Conservation (phyloP, 1,140 invertebrate genomes). For the Drosophila virilis region DNA sequence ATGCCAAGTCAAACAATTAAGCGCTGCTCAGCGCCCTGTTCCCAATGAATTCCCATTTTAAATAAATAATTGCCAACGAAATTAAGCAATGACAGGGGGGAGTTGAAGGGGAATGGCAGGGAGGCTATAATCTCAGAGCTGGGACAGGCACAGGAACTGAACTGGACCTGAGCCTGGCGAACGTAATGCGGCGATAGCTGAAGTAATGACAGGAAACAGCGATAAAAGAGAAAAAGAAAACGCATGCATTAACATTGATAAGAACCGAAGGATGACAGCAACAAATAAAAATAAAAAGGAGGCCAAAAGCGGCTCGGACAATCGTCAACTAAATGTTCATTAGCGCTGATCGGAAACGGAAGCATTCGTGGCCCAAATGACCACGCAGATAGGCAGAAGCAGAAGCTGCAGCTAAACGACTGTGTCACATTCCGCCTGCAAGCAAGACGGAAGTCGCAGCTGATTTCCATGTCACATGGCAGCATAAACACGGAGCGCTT, state of each 20-base stretch:
- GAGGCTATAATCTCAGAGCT: slow-evolving; percentile 54
- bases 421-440: slow-evolving; percentile 15
- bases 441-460: slow-evolving; percentile 35
- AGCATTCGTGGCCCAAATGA: slow-evolving; percentile 49
- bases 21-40: slow-evolving; percentile 42
- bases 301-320: neutral
- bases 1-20: slow-evolving; percentile 79
- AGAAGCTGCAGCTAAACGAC: slow-evolving; percentile 1
- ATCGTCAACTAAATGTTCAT: slow-evolving; percentile 66
- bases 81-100: slow-evolving; percentile 62
- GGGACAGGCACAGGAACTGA: slow-evolving; percentile 7
- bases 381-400: slow-evolving; percentile 19
- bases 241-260: slow-evolving; percentile 77
- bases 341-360: slow-evolving; percentile 72
- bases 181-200: slow-evolving; percentile 64
- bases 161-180: slow-evolving; percentile 1
- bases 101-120: slow-evolving; percentile 1
- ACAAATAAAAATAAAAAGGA: neutral
- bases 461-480: slow-evolving; percentile 55
- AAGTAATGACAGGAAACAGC: slow-evolving; percentile 74
- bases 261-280: slow-evolving; percentile 35
- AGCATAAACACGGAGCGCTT: slow-evolving; percentile 26
- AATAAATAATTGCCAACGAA: slow-evolving; percentile 81
- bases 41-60: slow-evolving; percentile 70
- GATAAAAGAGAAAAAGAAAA: slow-evolving; percentile 71